Base-by-base conservation (phyloP, 2,113 vertebrate species). In the Alethe diademata region DNA sequence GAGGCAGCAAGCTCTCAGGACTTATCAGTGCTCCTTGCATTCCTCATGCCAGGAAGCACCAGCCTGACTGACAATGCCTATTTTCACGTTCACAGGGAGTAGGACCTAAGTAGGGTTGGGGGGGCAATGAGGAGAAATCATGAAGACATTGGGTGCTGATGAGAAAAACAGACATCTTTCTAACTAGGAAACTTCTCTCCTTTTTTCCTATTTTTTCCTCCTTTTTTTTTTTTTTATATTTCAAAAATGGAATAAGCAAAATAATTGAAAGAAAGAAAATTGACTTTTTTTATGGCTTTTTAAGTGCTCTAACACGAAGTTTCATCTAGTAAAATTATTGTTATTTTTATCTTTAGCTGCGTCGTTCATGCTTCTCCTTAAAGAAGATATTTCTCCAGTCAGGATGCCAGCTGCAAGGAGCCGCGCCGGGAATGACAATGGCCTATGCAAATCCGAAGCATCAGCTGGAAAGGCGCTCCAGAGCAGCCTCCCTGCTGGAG, bases 251-350 rank as follows among this genome's bases (percentile, higher is more conserved):
- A 95, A 96, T 96, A 95, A 95, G 93, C 91, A 88, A 94, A 97
- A 97, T 96, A 97, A 97, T 96, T 96, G 95, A 95, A 93, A 96
- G 92, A 62, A 88, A 94, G 94, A 90, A 96, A 97, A 96, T 93
- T 90, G 90, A 96, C 86, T 96, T 97, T 97, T 97, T 97, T 97
- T 96, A 96, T 96, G 95, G 96, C 95, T 91, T 97, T 95, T 95
- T 97, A 97, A 97, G 95, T 95, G 95, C 95, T 96, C 35, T 97
- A 91, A 92, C 96, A 95, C 84, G 96, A 97, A 97, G 90, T 90
- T 96, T 95, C 96, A 97, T 97, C 93, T 91, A 75, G 88, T 74
- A 93, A 96, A 96, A 95, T 95, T 92, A 97, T 96, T 91, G 92
- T 94, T 97, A 95, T 97, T 97, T 97, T 97, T 97, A 97, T 97